Conservation (phyloP, 2,888 invertebrate genomes). For the Craniophora ligustri region DNA sequence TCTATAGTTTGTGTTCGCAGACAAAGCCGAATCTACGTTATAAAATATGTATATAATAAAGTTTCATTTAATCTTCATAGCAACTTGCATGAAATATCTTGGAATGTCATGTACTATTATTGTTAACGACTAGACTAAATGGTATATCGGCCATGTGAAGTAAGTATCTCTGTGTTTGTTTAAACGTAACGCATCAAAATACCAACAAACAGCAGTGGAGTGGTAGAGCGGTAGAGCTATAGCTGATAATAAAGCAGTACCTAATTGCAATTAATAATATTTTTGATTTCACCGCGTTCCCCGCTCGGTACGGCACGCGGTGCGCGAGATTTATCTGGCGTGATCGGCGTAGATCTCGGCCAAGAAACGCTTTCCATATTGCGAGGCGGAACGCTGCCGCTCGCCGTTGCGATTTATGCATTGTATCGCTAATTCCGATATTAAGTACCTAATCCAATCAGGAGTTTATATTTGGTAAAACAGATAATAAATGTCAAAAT, state of each 20-base stretch:
- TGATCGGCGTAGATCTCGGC: slow-evolving; percentile 72
- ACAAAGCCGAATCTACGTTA: slow-evolving; percentile 16
- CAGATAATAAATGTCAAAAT: slow-evolving; percentile 51
- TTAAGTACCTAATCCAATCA: slow-evolving; percentile 65
- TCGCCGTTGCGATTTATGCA: slow-evolving; percentile 70
- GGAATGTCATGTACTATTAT: too few species aligned
- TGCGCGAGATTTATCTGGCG: slow-evolving; percentile 70
- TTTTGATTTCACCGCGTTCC: slow-evolving; percentile 64
- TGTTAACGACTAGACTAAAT: too few species aligned
- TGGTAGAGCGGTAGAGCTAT: neutral
- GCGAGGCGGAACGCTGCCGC: slow-evolving; percentile 73
- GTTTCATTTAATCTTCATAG: too few species aligned
- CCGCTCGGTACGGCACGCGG: slow-evolving; percentile 60
- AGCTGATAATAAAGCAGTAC: slow-evolving; percentile 4
- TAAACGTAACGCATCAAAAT: slow-evolving; percentile 2
- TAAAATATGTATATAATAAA: too few species aligned
- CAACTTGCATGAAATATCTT: too few species aligned
- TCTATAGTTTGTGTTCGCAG: slow-evolving; percentile 36
- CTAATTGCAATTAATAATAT: slow-evolving; percentile 43
- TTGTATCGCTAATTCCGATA: slow-evolving; percentile 63
- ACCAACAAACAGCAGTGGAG: neutral
- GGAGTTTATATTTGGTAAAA: slow-evolving; percentile 57
- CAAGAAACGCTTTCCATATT: slow-evolving; percentile 80
- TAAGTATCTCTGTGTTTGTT: too few species aligned
- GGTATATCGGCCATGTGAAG: too few species aligned